Evolutionary conservation across 2,113 vertebrate species (phyloP), one percentile per base, ranked within the genome.

Genomic region (Oceanites oceanicus): DNA sequence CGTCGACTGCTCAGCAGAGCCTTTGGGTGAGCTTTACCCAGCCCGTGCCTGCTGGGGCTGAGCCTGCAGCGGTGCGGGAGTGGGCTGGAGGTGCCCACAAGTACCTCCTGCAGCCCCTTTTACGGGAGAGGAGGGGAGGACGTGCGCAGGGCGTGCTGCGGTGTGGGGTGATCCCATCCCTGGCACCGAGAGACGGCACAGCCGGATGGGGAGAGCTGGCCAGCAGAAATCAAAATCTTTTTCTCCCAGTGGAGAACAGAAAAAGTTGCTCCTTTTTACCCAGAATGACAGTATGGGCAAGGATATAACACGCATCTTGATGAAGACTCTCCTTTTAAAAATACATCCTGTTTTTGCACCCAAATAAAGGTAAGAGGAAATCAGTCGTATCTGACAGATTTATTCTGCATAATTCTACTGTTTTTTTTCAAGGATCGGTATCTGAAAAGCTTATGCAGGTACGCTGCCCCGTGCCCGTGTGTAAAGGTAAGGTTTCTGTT

Each of bases 71-170:
- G 12, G 25, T 6, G 55, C 34, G 34, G 25, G 22, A 30, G 21
- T 1, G 32, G 42, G 42, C 47, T 56, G 30, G 20, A 21, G 26
- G 42, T n/a, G 32, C 32, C 40, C 5, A 11, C 19, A 15, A 9
- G 22, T 13, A 34, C 20, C 32, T 49, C 56, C 49, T 7, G 56
- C 40, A 27, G 45, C 55, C 38, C 47, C 32, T 38, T 12, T 8
- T 23, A 12, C 4, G 11, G 2, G 19, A 13, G 32, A 45, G 17
- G 13, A 26, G 23, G 23, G 27, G 19, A 22, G 56, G 75, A 30
- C 2, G 2, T 5, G n/a, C 13, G 45, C 40, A 22, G 73, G 21
- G 2, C 27, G 11, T 4, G 29, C 38, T 7, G 32, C 3, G 3
- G 9, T 21, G 53, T 26, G 30, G 40, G 30, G 6, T 2, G 15